Conservation (phyloP, 2,797 vertebrate species). For the Arctocebus calabarensis region DNA sequence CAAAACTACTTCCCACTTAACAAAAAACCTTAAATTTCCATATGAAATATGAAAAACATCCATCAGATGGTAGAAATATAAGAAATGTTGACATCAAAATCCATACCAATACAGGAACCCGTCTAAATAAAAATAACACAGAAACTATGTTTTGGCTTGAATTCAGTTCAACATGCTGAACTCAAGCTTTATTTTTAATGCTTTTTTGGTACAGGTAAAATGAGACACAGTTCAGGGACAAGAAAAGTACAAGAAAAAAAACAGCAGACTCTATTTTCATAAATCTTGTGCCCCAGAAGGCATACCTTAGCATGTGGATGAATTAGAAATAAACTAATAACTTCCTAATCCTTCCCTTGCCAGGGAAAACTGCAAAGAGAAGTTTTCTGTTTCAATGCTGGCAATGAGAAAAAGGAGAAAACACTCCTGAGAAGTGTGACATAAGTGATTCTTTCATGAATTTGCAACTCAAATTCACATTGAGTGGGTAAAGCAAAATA, state of each 20-base stretch:
- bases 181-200: background rate
- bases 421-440: background rate
- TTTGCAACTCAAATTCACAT: background rate
- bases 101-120: background rate
- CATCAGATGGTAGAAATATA: background rate
- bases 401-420: background rate
- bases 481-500: background rate
- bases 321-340: background rate
- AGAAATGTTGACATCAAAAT: background rate
- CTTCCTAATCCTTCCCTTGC: background rate
- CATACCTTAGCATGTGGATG: background rate
- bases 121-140: background rate
- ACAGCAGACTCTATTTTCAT: background rate
- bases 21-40: background rate
- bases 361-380: background rate
- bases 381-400: background rate
- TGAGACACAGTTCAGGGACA: background rate
- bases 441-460: background rate
- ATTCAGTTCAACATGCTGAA: background rate
- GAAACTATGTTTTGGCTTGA: background rate
- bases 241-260: background rate
- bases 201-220: background rate
- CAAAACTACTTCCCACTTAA: background rate
- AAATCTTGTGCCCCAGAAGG: background rate
- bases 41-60: background rate